Conservation (phyloP, 2,888 invertebrate genomes). For the Chaitophorus viminalis region DNA sequence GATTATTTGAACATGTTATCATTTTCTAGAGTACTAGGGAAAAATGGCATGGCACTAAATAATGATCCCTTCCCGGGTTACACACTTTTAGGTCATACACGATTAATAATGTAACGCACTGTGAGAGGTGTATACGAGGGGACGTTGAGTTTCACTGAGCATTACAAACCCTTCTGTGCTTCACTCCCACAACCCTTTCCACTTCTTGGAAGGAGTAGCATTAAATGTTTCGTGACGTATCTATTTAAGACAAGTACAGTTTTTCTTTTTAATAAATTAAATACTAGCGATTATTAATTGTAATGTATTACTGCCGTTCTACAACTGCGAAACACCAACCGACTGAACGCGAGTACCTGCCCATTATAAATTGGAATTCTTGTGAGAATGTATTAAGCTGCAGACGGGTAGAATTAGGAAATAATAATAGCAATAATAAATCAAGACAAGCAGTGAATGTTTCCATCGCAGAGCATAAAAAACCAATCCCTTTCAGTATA, state of each 20-base stretch:
- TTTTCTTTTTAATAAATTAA: conserved; percentile 44
- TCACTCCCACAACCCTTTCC: not conserved
- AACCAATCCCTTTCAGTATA: not conserved
- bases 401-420: not conserved
- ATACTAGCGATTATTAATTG: conserved; percentile 20
- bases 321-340: not conserved
- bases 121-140: not conserved
- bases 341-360: not conserved
- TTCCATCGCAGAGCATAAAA: not conserved
- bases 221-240: conserved; percentile 45
- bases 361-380: conserved; percentile 7
- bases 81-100: conserved; percentile 44
- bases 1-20: conserved; percentile 50
- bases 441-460: not conserved
- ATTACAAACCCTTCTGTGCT: conserved; percentile 31
- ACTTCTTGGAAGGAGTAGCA: not conserved
- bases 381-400: not conserved
- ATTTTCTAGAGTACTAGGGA: conserved; percentile 42
- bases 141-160: conserved; percentile 33
- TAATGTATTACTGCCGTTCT: not conserved
- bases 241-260: conserved; percentile 35
- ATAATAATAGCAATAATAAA: conserved; percentile 1
- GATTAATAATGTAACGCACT: conserved; percentile 44
- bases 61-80: conserved; percentile 25
- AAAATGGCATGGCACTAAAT: conserved; percentile 59